Conservation (phyloP, 1,140 invertebrate species). For the Panonychus citri region DNA sequence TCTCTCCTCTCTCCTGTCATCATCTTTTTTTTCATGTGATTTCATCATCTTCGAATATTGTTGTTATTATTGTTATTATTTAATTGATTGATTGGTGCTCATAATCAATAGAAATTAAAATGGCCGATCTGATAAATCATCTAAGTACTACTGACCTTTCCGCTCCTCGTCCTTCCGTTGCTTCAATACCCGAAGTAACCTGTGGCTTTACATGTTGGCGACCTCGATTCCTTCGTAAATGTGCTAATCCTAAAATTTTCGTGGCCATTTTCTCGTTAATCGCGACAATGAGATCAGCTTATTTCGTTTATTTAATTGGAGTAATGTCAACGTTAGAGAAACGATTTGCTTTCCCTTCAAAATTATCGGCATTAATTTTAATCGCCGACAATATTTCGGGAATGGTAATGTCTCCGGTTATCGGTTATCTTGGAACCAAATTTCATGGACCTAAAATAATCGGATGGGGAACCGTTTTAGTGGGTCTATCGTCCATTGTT, state of each 20-base stretch:
- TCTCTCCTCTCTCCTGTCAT: no score
- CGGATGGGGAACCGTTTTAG: conserved; percentile 38
- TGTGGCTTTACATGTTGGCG: not conserved
- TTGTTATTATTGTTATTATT: no score
- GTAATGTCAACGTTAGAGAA: conserved; percentile 50
- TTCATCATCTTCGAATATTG: no score
- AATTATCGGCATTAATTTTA: conserved; percentile 36
- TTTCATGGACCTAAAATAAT: conserved; percentile 44
- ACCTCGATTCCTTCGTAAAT: conserved; percentile 32
- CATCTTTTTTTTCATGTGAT: no score
- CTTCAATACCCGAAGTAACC: not conserved
- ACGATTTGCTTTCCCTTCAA: conserved; percentile 49
- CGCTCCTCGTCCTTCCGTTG: not conserved
- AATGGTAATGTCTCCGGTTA: conserved; percentile 18
- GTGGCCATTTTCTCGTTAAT: conserved; percentile 44
- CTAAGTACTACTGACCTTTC: not conserved
- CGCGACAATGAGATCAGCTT: conserved; percentile 45
- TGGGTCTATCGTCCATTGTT: conserved; percentile 38
- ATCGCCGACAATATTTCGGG: conserved; percentile 16
- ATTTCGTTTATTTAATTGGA: conserved; percentile 42
- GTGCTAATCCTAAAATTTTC: conserved; percentile 49
- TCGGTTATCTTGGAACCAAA: conserved; percentile 39
- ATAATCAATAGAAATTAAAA: no score
- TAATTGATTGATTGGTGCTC: no score
- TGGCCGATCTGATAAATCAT: no score